A percentile compares a stretch with the other conserved stretches of the same genome.
Conservation (phyloP, 2,113 vertebrate species). For the Nematolebias whitei region DNA sequence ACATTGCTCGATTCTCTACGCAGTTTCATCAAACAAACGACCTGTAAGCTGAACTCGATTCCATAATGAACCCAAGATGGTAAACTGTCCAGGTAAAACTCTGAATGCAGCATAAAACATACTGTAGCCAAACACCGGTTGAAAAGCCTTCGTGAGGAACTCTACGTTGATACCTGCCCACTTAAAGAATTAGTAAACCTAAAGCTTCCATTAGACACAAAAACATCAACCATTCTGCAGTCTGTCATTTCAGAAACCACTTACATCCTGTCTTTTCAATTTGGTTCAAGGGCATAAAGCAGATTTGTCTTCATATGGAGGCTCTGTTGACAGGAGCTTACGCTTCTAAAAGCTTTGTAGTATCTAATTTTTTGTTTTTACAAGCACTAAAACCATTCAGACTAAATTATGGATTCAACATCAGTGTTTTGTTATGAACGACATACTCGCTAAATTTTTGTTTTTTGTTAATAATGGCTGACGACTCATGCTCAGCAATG, state of each 20-base stretch:
- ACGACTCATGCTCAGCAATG: not conserved
- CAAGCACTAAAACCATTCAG: not conserved
- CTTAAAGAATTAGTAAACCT: conserved; percentile 9
- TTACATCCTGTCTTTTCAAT: not conserved
- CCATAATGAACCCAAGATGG: no score
- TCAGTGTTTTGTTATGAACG: not conserved
- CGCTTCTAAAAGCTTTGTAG: conserved; percentile 14
- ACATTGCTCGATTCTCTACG: no score
- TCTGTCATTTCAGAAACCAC: conserved; percentile 12
- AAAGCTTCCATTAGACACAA: conserved; percentile 13
- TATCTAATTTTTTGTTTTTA: not conserved
- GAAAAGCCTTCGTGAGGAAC: not conserved
- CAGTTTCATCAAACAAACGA: no score
- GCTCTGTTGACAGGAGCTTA: conserved; percentile 3
- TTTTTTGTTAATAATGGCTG: not conserved
- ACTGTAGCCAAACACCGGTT: not conserved
- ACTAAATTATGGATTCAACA: not conserved
- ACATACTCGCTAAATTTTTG: not conserved
- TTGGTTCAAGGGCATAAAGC: conserved; percentile 5
- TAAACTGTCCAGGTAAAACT: no score
- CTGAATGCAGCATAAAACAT: not conserved
- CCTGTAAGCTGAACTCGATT: no score
- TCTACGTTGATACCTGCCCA: conserved; percentile 10
- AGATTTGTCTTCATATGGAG: conserved; percentile 2
- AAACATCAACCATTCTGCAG: not conserved